These are phyloP conservation scores for Sebastes oblongus DNA, from an alignment of 2,797 vertebrate species.

Conservation along the genomic window DNA sequence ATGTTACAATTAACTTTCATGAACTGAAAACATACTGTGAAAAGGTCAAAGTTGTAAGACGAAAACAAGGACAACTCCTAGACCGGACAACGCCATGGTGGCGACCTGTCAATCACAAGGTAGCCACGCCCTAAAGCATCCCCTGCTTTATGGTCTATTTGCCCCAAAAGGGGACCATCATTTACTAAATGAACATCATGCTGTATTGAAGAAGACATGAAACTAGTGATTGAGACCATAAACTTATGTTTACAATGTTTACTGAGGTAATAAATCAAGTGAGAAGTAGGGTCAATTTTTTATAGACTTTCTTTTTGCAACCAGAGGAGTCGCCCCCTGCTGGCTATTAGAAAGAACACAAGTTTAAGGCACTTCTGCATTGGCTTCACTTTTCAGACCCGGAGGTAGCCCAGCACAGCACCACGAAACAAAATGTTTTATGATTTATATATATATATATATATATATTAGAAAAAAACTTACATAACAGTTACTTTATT, in stretches of 20 bases:
- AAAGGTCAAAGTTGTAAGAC: neutral
- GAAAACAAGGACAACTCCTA: neutral
- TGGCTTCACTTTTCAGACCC: too few relatives aligned
- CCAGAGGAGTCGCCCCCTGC: neutral
- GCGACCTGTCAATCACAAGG: too few relatives aligned
- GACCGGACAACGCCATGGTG: too few relatives aligned
- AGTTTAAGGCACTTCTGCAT: neutral
- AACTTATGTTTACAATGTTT: neutral
- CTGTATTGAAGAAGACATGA: neutral
- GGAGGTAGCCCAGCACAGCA: too few relatives aligned
- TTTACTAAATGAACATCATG: neutral
- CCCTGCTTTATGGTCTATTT: too few relatives aligned
- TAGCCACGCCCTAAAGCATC: too few relatives aligned
- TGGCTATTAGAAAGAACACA: neutral
- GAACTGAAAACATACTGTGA: neutral
- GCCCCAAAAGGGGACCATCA: fast-evolving
- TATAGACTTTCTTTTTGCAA: neutral
- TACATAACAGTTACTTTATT: too few relatives aligned
- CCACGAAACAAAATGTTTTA: too few relatives aligned
- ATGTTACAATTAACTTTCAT: neutral
- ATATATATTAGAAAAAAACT: too few relatives aligned
- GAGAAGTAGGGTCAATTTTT: fast-evolving
- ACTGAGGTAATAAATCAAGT: neutral
- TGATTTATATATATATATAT: too few relatives aligned
- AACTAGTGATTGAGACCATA: neutral